Percentiles rank a stretch among this genome's conserved stretches.
Evolutionary conservation across 2,113 vertebrate species (phyloP).

Genomic region (Colossoma macropomum): DNA sequence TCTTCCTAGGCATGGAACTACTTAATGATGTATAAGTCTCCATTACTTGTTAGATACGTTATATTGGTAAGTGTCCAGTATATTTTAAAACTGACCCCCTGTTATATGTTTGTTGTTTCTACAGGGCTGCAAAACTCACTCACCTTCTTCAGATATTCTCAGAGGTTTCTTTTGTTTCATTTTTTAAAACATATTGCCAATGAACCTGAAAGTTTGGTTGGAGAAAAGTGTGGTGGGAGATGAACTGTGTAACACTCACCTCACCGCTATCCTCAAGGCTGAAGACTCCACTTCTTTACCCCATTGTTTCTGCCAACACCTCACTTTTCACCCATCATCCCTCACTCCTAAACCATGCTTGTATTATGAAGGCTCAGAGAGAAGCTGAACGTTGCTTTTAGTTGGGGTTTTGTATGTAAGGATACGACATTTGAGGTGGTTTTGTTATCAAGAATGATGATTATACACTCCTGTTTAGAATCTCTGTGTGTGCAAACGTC

Average conservation of each 20-base stretch:
- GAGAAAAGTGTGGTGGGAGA: neutral
- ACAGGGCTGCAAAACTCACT: neutral
- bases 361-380: neutral
- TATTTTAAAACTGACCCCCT: neutral
- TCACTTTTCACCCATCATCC: neutral
- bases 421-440: neutral
- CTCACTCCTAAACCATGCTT: neutral
- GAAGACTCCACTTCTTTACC: neutral
- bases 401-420: neutral
- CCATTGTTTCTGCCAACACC: neutral
- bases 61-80: neutral
- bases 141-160: conserved; percentile 13
- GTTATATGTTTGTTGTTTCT: neutral
- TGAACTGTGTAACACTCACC: neutral
- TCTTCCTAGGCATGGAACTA: too few relatives aligned
- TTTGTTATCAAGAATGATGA: neutral
- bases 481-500: neutral
- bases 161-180: neutral
- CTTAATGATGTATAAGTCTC: too few relatives aligned
- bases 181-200: neutral
- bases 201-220: neutral
- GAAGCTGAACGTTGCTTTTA: neutral
- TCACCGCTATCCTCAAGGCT: neutral
- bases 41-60: neutral
- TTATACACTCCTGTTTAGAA: neutral